Evolutionary conservation across 2,888 invertebrate genomes (phyloP).

Genomic region (Phasia obesa): DNA sequence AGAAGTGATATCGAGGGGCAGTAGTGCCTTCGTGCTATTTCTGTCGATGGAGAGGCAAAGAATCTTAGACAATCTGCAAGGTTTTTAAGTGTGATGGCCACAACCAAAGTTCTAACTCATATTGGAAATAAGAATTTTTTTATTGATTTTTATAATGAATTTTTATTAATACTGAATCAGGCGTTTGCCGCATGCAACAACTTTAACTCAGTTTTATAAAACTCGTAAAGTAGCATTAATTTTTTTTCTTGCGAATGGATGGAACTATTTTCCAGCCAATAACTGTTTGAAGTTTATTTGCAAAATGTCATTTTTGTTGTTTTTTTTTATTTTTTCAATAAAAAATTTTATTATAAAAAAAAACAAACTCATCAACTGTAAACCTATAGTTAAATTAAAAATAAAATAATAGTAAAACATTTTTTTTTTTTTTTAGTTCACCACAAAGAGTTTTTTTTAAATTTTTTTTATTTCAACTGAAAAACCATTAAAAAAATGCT

Average conservation of each 20-base stretch:
- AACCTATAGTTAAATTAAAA: constrained; percentile 27
- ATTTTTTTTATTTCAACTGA: constrained; percentile 2
- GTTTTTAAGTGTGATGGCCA: no score
- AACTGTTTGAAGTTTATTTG: constrained; percentile 11
- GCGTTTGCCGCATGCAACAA: no score
- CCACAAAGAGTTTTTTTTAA: constrained; percentile 2
- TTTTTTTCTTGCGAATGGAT: not conserved
- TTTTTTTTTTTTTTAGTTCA: constrained; percentile 13
- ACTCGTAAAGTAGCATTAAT: not conserved
- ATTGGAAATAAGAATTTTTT: no score
- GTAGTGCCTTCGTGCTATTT: no score
- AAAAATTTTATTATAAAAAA: constrained; percentile 23
- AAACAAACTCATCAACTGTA: constrained; percentile 8
- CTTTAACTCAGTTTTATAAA: no score
- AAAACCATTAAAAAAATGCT: not conserved
- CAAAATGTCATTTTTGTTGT: constrained; percentile 17
- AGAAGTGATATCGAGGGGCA: no score
- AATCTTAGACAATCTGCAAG: no score
- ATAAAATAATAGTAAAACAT: not conserved
- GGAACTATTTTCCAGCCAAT: no score
- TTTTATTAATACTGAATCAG: no score
- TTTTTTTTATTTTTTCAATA: not conserved
- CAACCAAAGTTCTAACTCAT: no score
- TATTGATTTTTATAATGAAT: no score
- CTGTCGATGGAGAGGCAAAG: no score